phyloP scores from a whole-genome alignment of 2,113 vertebrate species.

The Sula dactylatra region DNA sequence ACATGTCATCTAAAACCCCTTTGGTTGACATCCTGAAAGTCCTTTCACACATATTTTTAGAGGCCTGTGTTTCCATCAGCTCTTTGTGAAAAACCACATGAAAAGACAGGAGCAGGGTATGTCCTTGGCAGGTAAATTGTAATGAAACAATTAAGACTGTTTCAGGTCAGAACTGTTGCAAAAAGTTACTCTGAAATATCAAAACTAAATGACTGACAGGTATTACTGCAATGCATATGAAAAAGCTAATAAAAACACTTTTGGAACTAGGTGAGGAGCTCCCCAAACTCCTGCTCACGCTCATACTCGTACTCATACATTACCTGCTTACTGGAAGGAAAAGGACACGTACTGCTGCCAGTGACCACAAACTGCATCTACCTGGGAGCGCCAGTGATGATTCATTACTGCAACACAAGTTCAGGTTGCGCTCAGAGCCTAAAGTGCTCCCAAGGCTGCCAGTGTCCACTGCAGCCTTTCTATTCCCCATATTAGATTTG shows the following conservation, averaged over 20 bases:
- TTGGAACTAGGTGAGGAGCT: not conserved
- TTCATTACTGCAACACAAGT: not conserved
- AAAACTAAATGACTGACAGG: not conserved
- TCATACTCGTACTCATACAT: not conserved
- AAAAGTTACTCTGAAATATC: not conserved
- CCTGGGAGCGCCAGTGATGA: not conserved
- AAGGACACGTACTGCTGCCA: not conserved
- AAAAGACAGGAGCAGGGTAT: not conserved
- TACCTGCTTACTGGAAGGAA: not conserved
- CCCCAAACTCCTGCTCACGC: not conserved
- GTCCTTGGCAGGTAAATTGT: not conserved
- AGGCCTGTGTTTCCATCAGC: not conserved
- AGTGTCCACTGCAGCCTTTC: rapidly evolving
- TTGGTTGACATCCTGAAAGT: not conserved
- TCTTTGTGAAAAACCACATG: not conserved
- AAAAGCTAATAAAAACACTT: not conserved
- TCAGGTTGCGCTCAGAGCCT: rapidly evolving
- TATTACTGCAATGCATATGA: not conserved
- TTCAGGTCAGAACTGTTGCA: conserved; percentile 8
- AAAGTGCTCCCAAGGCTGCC: not conserved
- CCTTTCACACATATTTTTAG: not conserved
- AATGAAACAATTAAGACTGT: not conserved
- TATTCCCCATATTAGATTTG: rapidly evolving
- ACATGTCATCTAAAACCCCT: not conserved
- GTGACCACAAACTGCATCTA: not conserved